Conservation (phyloP, 2,888 invertebrate species). For the Drosophila robusta region DNA sequence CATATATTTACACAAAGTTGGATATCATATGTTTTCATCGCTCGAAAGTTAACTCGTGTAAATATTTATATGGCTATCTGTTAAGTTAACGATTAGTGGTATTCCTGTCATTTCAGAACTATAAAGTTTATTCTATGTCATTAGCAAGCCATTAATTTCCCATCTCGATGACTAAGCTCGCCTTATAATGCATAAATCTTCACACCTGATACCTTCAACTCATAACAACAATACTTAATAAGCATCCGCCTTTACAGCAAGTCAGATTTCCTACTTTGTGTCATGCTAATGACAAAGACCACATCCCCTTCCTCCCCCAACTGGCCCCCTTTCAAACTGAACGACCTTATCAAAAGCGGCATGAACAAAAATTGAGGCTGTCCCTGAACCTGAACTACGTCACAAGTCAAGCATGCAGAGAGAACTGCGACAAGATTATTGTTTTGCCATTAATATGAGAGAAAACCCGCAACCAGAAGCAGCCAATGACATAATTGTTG, state of each 20-base stretch:
- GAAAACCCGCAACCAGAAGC: constrained; percentile 8
- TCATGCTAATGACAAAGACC: constrained; percentile 62
- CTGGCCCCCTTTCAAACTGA: not conserved
- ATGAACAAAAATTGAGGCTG: constrained; percentile 22
- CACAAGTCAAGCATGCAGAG: constrained; percentile 43
- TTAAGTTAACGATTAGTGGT: not conserved
- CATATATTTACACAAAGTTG: too few species aligned
- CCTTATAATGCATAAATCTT: constrained; percentile 31
- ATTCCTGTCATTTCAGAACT: not conserved
- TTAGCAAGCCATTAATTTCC: constrained; percentile 32
- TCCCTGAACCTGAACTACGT: constrained; percentile 62
- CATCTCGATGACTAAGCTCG: constrained; percentile 37
- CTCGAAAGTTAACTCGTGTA: too few species aligned
- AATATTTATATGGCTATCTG: too few species aligned
- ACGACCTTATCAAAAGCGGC: constrained; percentile 37
- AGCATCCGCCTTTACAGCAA: constrained; percentile 62
- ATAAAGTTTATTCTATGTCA: constrained; percentile 30
- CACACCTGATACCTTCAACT: constrained; percentile 24
- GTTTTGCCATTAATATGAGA: constrained; percentile 39
- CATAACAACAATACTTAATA: constrained; percentile 5
- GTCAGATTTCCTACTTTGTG: constrained; percentile 40
- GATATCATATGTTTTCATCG: too few species aligned
- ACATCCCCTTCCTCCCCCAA: not conserved
- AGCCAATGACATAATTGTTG: constrained; percentile 73
- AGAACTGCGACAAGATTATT: constrained; percentile 46